phyloP scores from a whole-genome alignment of 1,140 invertebrate species.

The Drosophila micromelanica region DNA sequence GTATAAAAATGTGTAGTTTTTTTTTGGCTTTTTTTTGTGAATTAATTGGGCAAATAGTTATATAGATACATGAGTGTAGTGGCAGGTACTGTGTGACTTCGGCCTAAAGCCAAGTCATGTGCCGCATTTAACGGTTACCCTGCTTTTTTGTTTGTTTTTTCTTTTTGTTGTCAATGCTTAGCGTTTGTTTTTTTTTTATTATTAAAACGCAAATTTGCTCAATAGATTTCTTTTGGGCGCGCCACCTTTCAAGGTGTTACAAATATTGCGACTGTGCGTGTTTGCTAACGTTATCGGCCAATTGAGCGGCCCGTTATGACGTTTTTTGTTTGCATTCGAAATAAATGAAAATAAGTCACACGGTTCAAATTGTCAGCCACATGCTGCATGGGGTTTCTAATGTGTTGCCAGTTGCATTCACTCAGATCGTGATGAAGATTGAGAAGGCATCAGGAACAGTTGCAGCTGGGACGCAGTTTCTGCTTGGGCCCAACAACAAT shows the following conservation, averaged over 20 bases:
- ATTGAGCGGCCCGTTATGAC: constrained; percentile 34
- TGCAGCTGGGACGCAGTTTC: background rate
- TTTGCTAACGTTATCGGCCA: constrained; percentile 20
- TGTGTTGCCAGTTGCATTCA: constrained; percentile 11
- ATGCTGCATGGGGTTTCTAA: background rate
- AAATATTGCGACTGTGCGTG: constrained; percentile 18
- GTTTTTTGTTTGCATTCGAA: constrained; percentile 56
- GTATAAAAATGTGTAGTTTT: constrained; percentile 6
- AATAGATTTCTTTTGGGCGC: constrained; percentile 7
- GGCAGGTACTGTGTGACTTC: constrained; percentile 1
- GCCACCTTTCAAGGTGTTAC: constrained; percentile 62
- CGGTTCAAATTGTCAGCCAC: constrained; percentile 26
- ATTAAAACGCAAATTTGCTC: constrained; percentile 6
- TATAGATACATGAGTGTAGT: background rate
- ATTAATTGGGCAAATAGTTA: constrained; percentile 64
- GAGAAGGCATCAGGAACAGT: constrained; percentile 5
- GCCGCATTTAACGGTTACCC: too few relatives aligned
- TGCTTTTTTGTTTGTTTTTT: too few relatives aligned
- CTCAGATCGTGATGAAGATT: constrained; percentile 41
- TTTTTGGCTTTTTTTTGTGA: constrained; percentile 37
- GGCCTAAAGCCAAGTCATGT: constrained; percentile 4
- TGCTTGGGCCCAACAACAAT: constrained; percentile 52
- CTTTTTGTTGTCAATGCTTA: constrained; percentile 6
- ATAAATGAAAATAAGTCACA: constrained; percentile 26
- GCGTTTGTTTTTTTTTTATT: too few relatives aligned